Evolutionary conservation across 1,140 invertebrate genomes (phyloP), one percentile per base, ranked within the genome.

Genomic region (Drosophila pseudoobscura): DNA sequence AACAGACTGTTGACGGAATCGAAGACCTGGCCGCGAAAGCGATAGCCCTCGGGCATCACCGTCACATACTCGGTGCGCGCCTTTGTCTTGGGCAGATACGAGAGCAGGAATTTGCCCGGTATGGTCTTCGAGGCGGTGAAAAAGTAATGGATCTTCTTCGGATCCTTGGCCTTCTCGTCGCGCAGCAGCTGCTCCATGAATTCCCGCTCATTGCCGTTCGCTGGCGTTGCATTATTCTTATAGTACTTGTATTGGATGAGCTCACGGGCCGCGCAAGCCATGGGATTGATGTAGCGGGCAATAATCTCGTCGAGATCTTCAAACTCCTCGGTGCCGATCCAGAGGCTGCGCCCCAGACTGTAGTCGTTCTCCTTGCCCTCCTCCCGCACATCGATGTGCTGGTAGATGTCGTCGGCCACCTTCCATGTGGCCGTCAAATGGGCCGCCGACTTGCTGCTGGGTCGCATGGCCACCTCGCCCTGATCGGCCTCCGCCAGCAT

Each of bases 281-380:
- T 99, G 0, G 98, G 99, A 73, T 97, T 98, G 5, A 99, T 95
- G 92, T 99, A 95, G 9, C 98, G 94, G 0, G 98, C 98, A 41
- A 99, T 97, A 49, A 99, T 99, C 95, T 99, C 99, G 92, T 99
- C 99, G 13, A 99, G 92, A 93, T 99, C 99, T 93, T 99, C 99
- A 92, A 98, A 99, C 84, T 98, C 97, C 84, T 97, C 96, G 57
- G 94, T 95, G 11, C 95, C 95, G 70, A 99, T 99, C 94, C 95
- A 96, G 0, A 99, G 92, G 47, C 75, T 91, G 73, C 95, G 94
- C 24, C 99, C 99, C 17, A 99, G 92, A 46, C 97, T 98, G 90
- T 99, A 99, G 0, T 96, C 96, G 91, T 99, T 99, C 83, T 98
- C 96, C 93, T 99, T 99, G 8, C 97, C 97, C 91, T 99, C 96